A percentile compares a stretch with the other conserved stretches of the same genome.
phyloP scores from a whole-genome alignment of 2,113 vertebrate genomes.

The Gadus macrocephalus region DNA sequence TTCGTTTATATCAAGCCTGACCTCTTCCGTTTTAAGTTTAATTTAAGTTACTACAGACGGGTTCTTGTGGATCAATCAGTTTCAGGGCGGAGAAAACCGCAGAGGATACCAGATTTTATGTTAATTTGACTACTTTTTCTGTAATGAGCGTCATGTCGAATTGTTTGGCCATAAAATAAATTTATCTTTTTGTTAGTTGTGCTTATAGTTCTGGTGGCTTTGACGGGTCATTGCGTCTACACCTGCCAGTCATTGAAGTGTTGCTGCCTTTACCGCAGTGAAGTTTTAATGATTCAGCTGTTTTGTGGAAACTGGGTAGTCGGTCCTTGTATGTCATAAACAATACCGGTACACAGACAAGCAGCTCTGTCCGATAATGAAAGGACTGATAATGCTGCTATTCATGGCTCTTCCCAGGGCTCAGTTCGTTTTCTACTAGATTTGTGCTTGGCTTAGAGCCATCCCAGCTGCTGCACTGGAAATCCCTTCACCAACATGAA shows the following conservation, averaged over 20 bases:
- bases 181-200: not conserved
- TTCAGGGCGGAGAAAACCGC: too few species aligned
- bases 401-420: slow-evolving; percentile 47
- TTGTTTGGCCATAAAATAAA: not conserved
- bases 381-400: slow-evolving; percentile 50
- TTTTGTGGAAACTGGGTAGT: slow-evolving; percentile 52
- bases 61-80: too few species aligned
- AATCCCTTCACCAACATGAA: slow-evolving; percentile 44
- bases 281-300: slow-evolving; percentile 75
- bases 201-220: not conserved
- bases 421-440: slow-evolving; percentile 55
- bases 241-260: slow-evolving; percentile 40
- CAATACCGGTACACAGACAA: slow-evolving; percentile 58
- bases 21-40: too few species aligned
- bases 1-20: too few species aligned
- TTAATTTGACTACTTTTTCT: too few species aligned
- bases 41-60: too few species aligned
- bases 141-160: too few species aligned
- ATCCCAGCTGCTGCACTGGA: slow-evolving; percentile 61
- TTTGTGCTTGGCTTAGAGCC: slow-evolving; percentile 59
- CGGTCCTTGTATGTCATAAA: slow-evolving; percentile 36
- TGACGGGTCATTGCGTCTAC: slow-evolving; percentile 19
- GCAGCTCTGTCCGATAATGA: slow-evolving; percentile 39
- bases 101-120: too few species aligned
- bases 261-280: slow-evolving; percentile 57